These are phyloP conservation scores for Osmerus eperlanus DNA, from an alignment of 2,113 vertebrate species.

Conservation along the genomic window DNA sequence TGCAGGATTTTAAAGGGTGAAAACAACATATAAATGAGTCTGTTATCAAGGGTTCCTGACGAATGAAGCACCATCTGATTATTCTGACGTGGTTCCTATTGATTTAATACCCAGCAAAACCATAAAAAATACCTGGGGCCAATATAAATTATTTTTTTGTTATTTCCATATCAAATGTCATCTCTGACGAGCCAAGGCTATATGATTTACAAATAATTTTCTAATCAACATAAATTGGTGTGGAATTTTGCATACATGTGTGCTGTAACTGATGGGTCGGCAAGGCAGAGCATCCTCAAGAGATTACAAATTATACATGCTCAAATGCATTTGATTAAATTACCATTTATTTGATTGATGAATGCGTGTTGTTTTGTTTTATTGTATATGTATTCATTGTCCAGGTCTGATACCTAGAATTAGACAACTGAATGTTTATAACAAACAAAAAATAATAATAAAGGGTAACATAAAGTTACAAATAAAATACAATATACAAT, in stretches of 20 bases:
- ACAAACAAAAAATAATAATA: too few species aligned
- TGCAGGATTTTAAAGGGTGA: too few species aligned
- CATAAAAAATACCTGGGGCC: neutral
- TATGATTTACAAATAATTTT: neutral
- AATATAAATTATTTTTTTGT: neutral
- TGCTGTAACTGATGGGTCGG: neutral
- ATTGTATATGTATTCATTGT: too few species aligned
- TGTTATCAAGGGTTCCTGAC: neutral
- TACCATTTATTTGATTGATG: too few species aligned
- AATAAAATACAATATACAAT: too few species aligned
- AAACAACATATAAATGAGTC: too few species aligned
- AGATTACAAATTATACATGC: neutral
- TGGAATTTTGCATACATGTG: neutral
- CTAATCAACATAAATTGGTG: constrained; percentile 5
- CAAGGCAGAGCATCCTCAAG: neutral
- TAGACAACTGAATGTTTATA: too few species aligned
- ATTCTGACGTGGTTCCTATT: neutral
- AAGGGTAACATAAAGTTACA: too few species aligned
- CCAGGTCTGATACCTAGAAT: too few species aligned
- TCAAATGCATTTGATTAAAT: neutral
- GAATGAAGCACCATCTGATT: neutral
- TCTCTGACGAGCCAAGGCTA: neutral
- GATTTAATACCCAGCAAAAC: neutral
- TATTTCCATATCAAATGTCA: constrained; percentile 6
- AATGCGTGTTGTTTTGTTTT: too few species aligned